Evolutionary conservation across 2,113 vertebrate genomes (phyloP).

Genomic region (Stigmatopora argus): DNA sequence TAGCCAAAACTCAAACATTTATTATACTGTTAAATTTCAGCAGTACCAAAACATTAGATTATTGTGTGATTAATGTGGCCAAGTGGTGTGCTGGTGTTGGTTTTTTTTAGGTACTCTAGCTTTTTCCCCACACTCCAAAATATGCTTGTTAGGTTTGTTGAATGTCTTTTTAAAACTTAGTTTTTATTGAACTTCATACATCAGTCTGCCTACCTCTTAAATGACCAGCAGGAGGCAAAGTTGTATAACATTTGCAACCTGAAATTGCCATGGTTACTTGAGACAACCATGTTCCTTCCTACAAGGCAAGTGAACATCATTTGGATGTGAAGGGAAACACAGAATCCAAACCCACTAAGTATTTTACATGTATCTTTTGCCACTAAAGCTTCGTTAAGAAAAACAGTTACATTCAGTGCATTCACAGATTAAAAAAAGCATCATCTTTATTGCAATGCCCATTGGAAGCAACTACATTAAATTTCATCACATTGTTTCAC

Average conservation of each 20-base stretch:
- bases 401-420: background rate
- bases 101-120: no score
- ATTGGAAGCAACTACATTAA: slow-evolving; percentile 16
- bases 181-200: background rate
- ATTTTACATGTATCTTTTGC: background rate
- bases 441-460: slow-evolving; percentile 12
- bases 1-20: no score
- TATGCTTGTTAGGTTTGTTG: no score
- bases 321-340: background rate
- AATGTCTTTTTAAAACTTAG: no score
- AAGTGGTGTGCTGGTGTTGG: no score
- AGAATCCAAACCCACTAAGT: background rate
- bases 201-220: background rate
- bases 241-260: slow-evolving; percentile 6
- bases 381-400: background rate
- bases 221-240: slow-evolving; percentile 44
- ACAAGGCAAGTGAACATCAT: background rate
- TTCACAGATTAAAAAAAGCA: background rate
- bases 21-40: no score
- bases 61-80: no score
- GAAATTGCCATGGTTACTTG: background rate
- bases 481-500: slow-evolving; percentile 22
- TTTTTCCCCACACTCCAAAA: no score
- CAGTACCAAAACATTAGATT: no score
- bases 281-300: background rate